Percentiles rank a stretch among this genome's conserved stretches.
Evolutionary conservation across 2,797 vertebrate species (phyloP).

Genomic region (Sciurus carolinensis): DNA sequence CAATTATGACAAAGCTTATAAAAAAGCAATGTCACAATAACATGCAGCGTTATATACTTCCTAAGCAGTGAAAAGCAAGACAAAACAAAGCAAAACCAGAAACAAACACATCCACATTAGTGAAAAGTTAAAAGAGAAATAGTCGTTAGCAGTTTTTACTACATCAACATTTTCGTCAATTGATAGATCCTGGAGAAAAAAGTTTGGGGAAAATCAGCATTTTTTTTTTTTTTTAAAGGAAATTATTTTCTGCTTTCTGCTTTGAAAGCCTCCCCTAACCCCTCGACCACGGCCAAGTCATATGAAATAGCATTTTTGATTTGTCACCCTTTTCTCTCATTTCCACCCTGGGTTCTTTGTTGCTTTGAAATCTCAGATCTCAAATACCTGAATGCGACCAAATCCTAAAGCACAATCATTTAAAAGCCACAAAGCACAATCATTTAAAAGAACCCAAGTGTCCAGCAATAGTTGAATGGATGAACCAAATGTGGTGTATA

Average conservation of each 20-base stretch:
- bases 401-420: background rate
- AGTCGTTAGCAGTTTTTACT: background rate
- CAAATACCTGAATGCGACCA: background rate
- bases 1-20: background rate
- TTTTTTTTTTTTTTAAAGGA: background rate
- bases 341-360: background rate
- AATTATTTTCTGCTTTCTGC: slow-evolving; percentile 4
- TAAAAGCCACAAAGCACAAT: background rate
- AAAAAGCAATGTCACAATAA: background rate
- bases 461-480: background rate
- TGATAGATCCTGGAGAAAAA: background rate
- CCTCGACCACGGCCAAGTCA: background rate
- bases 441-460: background rate
- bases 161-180: background rate
- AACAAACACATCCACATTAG: background rate
- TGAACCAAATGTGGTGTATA: background rate
- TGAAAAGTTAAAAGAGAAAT: slow-evolving; percentile 9
- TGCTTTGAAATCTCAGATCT: slow-evolving; percentile 1
- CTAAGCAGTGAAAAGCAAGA: background rate
- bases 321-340: background rate
- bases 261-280: background rate
- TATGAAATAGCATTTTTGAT: background rate
- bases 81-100: background rate
- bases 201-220: background rate
- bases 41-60: background rate